Evolutionary conservation across 1,140 invertebrate genomes (phyloP).

Genomic region (Caenorhabditis latens): DNA sequence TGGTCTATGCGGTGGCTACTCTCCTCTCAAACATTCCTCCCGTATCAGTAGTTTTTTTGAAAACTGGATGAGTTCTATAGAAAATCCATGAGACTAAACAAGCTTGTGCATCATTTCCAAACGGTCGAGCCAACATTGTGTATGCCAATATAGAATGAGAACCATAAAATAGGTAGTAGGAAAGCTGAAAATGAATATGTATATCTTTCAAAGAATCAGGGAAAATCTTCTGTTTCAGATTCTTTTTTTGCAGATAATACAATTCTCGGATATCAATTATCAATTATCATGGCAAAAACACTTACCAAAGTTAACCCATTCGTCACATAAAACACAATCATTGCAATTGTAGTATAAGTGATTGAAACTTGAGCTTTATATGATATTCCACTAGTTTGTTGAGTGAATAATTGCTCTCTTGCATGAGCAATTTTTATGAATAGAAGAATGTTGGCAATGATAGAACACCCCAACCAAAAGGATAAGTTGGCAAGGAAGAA

Average conservation of each 20-base stretch:
- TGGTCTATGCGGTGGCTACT: neutral
- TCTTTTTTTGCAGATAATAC: no score
- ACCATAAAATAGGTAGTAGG: conserved; percentile 29
- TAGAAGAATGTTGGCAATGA: neutral
- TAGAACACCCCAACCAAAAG: neutral
- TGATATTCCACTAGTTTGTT: neutral
- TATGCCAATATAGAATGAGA: conserved; percentile 11
- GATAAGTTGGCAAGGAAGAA: conserved; percentile 16
- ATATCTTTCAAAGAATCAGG: neutral
- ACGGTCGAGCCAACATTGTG: conserved; percentile 13
- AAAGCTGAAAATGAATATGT: neutral
- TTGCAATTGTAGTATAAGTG: conserved; percentile 36
- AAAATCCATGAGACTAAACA: conserved; percentile 35
- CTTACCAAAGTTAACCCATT: conserved; percentile 27
- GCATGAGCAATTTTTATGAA: conserved; percentile 2
- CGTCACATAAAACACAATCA: conserved; percentile 31
- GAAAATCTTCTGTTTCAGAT: neutral
- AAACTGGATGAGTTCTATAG: conserved; percentile 40
- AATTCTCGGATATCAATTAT: no score
- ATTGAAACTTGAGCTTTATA: conserved; percentile 25
- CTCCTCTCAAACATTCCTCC: neutral
- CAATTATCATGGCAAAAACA: neutral
- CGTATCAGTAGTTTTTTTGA: neutral
- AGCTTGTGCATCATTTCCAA: conserved; percentile 25
- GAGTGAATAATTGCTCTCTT: neutral